Evolutionary conservation across 2,888 invertebrate genomes (phyloP), one percentile per base, ranked within the genome.

Genomic region (Cancer borealis): DNA sequence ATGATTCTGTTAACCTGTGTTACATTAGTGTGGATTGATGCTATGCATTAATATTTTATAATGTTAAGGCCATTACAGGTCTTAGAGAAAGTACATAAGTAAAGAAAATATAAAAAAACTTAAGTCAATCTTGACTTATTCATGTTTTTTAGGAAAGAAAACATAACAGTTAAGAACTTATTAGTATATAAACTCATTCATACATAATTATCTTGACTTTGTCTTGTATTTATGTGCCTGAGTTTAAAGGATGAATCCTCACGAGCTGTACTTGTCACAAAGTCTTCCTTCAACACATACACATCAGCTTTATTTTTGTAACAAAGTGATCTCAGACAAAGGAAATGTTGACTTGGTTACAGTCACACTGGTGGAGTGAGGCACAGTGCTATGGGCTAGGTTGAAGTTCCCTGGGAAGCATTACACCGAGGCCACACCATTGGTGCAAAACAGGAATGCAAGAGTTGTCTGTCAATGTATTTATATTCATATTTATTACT

Each of bases 241-340:
- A 73, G 73, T 73, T 5, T 73, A 26, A 26, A 73, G n/a, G 73
- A 26, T 73, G 73, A 73, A 21, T 73, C 73, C 73, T 73, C 73
- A n/a, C 26, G n/a, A 26, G 73, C 73, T 26, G 26, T 73, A n/a
- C 73, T 73, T 73, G 73, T 73, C 73, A 73, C 73, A 73, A 8
- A n/a, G 73, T 73, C 73, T 73, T 73, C 73, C 73, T 73, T 26
- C 73, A 26, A 21, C 73, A 73, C 73, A 54, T 54, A 84, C 84
- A 84, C 84, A 84, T 39, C 30, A 84, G 84, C 84, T 84, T 84
- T 84, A 84, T 39, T 84, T 39, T 39, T 39, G 39, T 39, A 30
- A 84, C 84, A 30, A 84, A 84, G 84, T 84, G 84, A 84, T 84
- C 84, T 84, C 84, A 84, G 84, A 84, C 30, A n/a, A 14, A 30